phyloP scores from a whole-genome alignment of 2,113 vertebrate species.

The Heterotilapia buettikoferi region DNA sequence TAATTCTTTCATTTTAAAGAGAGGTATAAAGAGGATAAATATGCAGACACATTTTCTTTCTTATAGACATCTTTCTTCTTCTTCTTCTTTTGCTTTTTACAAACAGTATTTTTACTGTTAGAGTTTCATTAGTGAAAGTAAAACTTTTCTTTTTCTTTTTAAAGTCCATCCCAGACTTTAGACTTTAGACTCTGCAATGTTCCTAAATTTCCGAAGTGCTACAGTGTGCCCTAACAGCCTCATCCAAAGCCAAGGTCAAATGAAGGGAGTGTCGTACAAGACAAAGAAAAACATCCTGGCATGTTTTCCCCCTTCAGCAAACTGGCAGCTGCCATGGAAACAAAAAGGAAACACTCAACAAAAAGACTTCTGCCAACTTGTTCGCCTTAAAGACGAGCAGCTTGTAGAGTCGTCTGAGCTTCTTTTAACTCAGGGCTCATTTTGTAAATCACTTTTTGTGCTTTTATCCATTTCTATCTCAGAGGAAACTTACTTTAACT shows the following conservation, averaged over 20 bases:
- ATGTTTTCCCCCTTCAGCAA: neutral
- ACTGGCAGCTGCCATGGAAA: constrained; percentile 41
- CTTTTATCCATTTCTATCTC: neutral
- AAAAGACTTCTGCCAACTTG: neutral
- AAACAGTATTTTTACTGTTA: neutral
- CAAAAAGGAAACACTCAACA: neutral
- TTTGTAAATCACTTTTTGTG: neutral
- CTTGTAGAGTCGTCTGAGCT: neutral
- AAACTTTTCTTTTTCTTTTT: neutral
- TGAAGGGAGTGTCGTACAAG: constrained; percentile 18
- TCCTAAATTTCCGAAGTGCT: neutral
- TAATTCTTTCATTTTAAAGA: neutral
- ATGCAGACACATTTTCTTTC: neutral
- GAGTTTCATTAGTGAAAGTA: neutral
- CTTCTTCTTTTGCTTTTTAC: neutral
- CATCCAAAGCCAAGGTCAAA: constrained; percentile 37
- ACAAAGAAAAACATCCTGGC: constrained; percentile 36
- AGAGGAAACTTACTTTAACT: neutral
- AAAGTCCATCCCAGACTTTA: neutral
- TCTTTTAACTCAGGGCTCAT: neutral
- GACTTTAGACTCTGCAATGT: neutral
- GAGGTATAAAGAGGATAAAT: neutral
- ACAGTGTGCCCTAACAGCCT: neutral
- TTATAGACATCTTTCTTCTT: neutral
- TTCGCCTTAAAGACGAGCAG: neutral